Percentiles rank a stretch among this genome's conserved stretches.
These are phyloP conservation scores for Hemitrygon akajei DNA, from an alignment of 2,797 vertebrate genomes.

Conservation along the genomic window DNA sequence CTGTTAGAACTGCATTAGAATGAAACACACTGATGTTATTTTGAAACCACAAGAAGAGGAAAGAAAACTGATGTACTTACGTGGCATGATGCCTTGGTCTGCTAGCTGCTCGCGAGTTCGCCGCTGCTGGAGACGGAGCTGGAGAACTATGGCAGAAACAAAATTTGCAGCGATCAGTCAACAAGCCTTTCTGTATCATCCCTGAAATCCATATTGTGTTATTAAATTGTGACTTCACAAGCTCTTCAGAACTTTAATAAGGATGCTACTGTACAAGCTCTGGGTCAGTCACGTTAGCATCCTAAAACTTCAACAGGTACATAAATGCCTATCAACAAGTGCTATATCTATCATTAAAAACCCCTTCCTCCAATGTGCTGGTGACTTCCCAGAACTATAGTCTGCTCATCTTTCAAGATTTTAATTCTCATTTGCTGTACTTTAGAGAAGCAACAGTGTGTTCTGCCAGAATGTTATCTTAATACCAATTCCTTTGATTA, in stretches of 20 bases:
- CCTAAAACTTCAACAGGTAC: background rate
- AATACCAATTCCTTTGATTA: background rate
- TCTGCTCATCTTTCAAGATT: background rate
- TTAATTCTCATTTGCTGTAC: conserved; percentile 1
- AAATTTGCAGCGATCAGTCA: conserved; percentile 7
- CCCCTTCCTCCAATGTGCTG: background rate
- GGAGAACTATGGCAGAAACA: conserved; percentile 73
- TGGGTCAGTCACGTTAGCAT: background rate
- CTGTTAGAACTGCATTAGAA: background rate
- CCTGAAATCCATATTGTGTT: background rate
- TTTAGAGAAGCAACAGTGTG: background rate
- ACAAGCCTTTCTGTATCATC: background rate
- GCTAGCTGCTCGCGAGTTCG: conserved; percentile 88
- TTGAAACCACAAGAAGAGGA: background rate
- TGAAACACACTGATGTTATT: background rate
- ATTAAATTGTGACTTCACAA: background rate
- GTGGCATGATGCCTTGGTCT: conserved; percentile 90
- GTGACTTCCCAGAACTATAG: background rate
- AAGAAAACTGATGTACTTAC: conserved; percentile 66
- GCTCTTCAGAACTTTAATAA: background rate
- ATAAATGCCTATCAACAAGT: background rate
- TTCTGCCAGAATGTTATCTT: background rate
- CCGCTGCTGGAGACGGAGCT: conserved; percentile 95
- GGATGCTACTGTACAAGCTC: background rate
- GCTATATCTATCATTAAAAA: background rate